Base-by-base conservation (phyloP, 2,797 vertebrate species). In the Apodemus agrarius region DNA sequence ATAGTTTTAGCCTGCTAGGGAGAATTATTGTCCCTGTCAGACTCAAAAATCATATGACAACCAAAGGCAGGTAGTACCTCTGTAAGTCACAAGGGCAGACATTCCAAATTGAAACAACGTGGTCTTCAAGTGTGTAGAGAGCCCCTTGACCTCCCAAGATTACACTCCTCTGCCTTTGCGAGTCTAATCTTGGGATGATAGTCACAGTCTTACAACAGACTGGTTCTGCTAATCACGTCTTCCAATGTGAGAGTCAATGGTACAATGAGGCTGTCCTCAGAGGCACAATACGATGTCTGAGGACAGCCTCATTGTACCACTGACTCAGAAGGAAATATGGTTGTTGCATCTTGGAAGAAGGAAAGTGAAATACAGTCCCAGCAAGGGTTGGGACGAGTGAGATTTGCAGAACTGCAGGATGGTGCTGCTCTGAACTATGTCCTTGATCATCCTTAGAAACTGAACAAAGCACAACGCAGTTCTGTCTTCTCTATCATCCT, bases 251-350 rank as follows among this genome's bases (percentile, higher is more conserved):
- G 65, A 63, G 29, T 93, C 17, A 1, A 11, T 12, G 13, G 26
- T 80, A 12, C 29, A 83, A 10, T 6, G 19, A 74, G 86, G 54
- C 37, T 92, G 19, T 80, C 82, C 74, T 46, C 0, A 17, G 91
- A 80, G 46, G 40, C 63, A n/a, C n/a, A n/a, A n/a, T n/a, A n/a
- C n/a, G n/a, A n/a, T n/a, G n/a, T n/a, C n/a, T n/a, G n/a, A n/a
- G n/a, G n/a, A n/a, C n/a, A n/a, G n/a, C n/a, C n/a, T n/a, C n/a
- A n/a, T n/a, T n/a, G n/a, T n/a, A n/a, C n/a, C n/a, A n/a, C n/a
- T n/a, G n/a, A n/a, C n/a, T n/a, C n/a, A n/a, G 40, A 97, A 75
- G 69, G 57, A 52, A 89, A 93, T 78, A 83, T 80, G 59, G 22
- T 26, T 75, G 1, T 34, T 61, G 40, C 16, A 40, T 46, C 22